A percentile compares a stretch with the other conserved stretches of the same genome.
phyloP scores from a whole-genome alignment of 2,113 vertebrate species.

The Brevimyrus niger region DNA sequence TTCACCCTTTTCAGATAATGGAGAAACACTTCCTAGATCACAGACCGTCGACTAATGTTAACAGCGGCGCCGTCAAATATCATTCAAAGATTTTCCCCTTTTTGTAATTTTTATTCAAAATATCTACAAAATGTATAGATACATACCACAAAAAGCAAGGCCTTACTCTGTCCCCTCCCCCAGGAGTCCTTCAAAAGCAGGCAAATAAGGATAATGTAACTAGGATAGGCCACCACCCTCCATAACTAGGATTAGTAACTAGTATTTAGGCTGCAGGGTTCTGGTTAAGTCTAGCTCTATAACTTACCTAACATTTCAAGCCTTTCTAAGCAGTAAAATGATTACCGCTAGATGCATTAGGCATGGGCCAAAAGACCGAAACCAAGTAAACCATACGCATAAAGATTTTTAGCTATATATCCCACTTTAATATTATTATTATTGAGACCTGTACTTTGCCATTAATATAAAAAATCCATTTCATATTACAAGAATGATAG shows the following conservation, averaged over 20 bases:
- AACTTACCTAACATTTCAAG: not conserved
- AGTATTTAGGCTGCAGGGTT: not conserved
- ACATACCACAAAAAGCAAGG: not conserved
- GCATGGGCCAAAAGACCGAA: not conserved
- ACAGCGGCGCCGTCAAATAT: not conserved
- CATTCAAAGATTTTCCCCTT: not conserved
- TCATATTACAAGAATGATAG: not conserved
- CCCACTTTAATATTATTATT: not conserved
- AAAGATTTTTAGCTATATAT: not conserved
- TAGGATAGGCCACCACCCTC: not conserved
- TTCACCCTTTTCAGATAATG: not conserved
- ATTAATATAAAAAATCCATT: not conserved
- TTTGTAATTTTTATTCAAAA: not conserved
- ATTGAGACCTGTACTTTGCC: not conserved
- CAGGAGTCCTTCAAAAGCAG: not conserved
- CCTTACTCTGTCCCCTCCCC: not conserved
- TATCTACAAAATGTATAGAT: not conserved
- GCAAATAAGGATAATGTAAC: not conserved
- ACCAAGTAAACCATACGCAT: not conserved
- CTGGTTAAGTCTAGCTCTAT: not conserved
- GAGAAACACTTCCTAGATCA: conserved; percentile 7
- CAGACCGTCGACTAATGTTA: not conserved
- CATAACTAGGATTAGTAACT: not conserved
- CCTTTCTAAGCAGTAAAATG: not conserved
- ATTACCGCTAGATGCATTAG: not conserved